A percentile compares a stretch with the other conserved stretches of the same genome.
Evolutionary conservation across 2,888 invertebrate genomes (phyloP).

Genomic region (Cheilosia vernalis): DNA sequence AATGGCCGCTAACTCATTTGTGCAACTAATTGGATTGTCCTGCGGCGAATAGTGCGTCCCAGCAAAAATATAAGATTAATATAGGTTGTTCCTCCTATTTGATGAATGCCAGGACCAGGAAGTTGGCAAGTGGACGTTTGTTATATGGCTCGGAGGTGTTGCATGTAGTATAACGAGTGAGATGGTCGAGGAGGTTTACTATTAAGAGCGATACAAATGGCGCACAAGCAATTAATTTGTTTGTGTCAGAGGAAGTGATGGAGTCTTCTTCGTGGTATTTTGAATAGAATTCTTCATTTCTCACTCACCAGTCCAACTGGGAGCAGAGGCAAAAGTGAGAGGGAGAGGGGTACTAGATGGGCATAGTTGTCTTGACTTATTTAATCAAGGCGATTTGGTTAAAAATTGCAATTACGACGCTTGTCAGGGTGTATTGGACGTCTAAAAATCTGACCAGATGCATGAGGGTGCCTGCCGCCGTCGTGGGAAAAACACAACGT

Average conservation of each 20-base stretch:
- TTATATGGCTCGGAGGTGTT: constrained; percentile 37
- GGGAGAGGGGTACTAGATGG: too few relatives aligned
- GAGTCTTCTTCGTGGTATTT: not conserved
- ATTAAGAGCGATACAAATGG: constrained; percentile 1
- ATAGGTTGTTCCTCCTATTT: constrained; percentile 40
- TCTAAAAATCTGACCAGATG: too few relatives aligned
- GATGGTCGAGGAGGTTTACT: not conserved
- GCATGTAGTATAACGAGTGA: not conserved
- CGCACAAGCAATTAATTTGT: constrained; percentile 33
- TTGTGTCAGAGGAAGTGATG: not conserved
- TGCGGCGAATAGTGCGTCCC: constrained; percentile 47
- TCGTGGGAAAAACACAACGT: too few relatives aligned
- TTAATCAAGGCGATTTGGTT: too few relatives aligned
- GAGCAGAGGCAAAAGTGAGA: too few relatives aligned
- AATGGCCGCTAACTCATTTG: constrained; percentile 67
- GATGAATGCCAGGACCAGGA: constrained; percentile 55
- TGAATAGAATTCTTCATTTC: not conserved
- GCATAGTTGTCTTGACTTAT: too few relatives aligned
- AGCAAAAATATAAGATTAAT: constrained; percentile 56
- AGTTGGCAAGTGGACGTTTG: constrained; percentile 57
- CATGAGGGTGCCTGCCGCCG: too few relatives aligned
- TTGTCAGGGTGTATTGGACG: too few relatives aligned
- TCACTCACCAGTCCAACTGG: too few relatives aligned
- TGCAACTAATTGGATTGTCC: constrained; percentile 64
- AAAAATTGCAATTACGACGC: too few relatives aligned